Evolutionary conservation across 2,888 invertebrate species (phyloP).

Genomic region (Caenorhabditis sulstoni): DNA sequence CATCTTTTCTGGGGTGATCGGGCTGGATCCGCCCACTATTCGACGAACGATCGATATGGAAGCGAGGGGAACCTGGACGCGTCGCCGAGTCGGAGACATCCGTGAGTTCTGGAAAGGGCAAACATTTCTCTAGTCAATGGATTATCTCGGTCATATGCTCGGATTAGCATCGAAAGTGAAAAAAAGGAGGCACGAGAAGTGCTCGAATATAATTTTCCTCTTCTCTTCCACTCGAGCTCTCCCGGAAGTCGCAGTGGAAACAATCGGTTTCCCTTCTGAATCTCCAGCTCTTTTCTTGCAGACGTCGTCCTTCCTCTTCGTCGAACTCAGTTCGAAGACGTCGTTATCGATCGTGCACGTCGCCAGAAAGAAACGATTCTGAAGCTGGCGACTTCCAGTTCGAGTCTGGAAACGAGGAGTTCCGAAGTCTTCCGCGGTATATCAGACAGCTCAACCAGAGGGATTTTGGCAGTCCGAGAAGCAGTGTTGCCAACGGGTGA

Average conservation of each 20-base stretch:
- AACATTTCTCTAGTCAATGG: constrained; percentile 1
- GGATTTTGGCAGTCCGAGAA: constrained; percentile 40
- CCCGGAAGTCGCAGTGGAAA: no score
- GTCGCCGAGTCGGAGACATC: constrained; percentile 41
- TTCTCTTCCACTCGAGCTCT: constrained; percentile 2
- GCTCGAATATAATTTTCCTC: no score
- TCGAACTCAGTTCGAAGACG: constrained; percentile 45
- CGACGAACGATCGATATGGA: constrained; percentile 31
- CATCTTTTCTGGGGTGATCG: constrained; percentile 69
- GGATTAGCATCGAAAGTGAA: constrained; percentile 5
- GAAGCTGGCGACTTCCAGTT: background rate
- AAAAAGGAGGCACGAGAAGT: background rate
- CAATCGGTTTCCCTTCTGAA: no score
- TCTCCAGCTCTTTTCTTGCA: constrained; percentile 18
- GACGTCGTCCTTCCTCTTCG: constrained; percentile 37
- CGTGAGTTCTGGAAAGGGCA: constrained; percentile 23
- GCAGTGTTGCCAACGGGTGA: constrained; percentile 37
- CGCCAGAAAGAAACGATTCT: constrained; percentile 23
- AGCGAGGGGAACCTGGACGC: constrained; percentile 50
- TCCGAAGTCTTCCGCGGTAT: constrained; percentile 54
- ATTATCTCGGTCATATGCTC: constrained; percentile 13
- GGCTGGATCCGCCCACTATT: constrained; percentile 3
- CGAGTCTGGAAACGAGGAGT: constrained; percentile 26
- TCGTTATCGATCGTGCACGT: constrained; percentile 61
- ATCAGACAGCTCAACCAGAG: constrained; percentile 43